Evolutionary conservation across 2,113 vertebrate species (phyloP).

Genomic region (Gobiocypris rarus): DNA sequence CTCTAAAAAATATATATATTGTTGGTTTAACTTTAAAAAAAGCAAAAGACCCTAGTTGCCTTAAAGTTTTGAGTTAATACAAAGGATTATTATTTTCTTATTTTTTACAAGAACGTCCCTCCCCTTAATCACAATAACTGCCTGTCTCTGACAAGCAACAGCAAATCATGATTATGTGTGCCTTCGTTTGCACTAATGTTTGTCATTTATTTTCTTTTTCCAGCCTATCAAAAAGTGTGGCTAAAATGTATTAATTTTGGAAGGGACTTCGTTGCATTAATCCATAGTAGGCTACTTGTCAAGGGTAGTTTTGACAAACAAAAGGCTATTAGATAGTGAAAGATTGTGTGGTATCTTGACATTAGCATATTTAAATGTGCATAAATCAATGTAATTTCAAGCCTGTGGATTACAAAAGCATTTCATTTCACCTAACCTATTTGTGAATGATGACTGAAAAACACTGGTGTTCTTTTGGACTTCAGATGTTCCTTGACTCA

Average conservation of each 20-base stretch:
- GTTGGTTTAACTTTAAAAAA: no score
- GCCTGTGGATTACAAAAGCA: neutral
- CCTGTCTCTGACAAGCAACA: neutral
- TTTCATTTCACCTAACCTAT: neutral
- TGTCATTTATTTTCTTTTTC: no score
- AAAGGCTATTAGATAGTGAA: neutral
- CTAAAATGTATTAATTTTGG: neutral
- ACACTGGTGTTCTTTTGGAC: neutral
- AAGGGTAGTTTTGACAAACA: neutral
- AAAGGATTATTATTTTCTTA: no score
- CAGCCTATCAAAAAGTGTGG: neutral
- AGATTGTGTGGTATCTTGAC: neutral
- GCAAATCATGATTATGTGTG: neutral
- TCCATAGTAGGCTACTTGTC: neutral
- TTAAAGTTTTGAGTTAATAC: no score
- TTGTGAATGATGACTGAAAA: neutral
- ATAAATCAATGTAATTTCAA: constrained; percentile 1
- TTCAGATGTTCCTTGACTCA: constrained; percentile 21
- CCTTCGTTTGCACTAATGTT: no score
- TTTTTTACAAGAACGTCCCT: no score
- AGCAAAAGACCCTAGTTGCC: no score
- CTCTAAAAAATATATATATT: no score
- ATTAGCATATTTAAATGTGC: neutral
- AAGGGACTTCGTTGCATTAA: neutral
- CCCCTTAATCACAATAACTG: no score